phyloP scores from a whole-genome alignment of 2,113 vertebrate genomes.

The Rhinogobius similis region DNA sequence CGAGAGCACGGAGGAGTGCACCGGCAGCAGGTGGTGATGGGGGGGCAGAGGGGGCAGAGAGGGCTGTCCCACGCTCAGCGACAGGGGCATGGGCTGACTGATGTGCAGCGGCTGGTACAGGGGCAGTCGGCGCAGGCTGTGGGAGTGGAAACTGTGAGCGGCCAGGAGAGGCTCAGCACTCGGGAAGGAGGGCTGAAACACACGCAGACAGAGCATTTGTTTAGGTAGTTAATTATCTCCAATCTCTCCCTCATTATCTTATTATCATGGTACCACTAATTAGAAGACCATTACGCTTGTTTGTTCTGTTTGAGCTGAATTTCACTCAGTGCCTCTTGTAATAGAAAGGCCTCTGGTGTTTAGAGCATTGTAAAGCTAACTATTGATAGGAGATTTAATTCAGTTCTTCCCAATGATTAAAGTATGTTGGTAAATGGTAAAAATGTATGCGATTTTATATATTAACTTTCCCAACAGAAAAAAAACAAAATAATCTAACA shows the following conservation, averaged over 20 bases:
- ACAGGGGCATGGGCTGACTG: constrained; percentile 71
- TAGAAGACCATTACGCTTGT: background rate
- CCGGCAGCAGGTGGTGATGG: constrained; percentile 55
- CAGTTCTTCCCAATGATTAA: background rate
- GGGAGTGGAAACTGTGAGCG: constrained; percentile 71
- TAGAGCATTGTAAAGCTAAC: background rate
- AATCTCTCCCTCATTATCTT: background rate
- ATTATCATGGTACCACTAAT: background rate
- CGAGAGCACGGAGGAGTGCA: constrained; percentile 36
- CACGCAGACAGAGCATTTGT: constrained; percentile 2
- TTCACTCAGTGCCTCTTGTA: background rate
- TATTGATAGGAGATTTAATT: background rate
- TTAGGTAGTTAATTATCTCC: background rate
- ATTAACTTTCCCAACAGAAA: too few relatives aligned
- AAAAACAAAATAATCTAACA: too few relatives aligned
- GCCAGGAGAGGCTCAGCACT: constrained; percentile 72
- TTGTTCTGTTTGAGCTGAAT: background rate
- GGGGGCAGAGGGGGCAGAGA: constrained; percentile 53
- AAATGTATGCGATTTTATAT: too few relatives aligned
- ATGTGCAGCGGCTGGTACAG: constrained; percentile 77
- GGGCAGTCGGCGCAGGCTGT: constrained; percentile 72
- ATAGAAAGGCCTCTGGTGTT: background rate
- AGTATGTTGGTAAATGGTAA: background rate
- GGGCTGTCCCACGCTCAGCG: constrained; percentile 66
- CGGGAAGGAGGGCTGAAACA: constrained; percentile 60